phyloP scores from a whole-genome alignment of 2,797 vertebrate genomes.

The Oceanodroma leucorhoa region DNA sequence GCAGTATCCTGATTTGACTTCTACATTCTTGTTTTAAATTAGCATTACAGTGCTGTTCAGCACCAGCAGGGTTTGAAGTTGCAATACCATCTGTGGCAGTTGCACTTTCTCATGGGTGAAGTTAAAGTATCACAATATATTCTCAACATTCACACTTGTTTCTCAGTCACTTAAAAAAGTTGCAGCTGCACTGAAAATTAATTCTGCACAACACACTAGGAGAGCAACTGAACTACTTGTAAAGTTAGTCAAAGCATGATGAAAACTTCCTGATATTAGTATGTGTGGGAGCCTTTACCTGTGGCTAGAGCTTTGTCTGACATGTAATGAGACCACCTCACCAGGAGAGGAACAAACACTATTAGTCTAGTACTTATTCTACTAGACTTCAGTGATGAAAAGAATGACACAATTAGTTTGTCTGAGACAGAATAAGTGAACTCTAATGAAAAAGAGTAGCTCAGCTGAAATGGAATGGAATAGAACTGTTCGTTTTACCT shows the following conservation, averaged over 20 bases:
- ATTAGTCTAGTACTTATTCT: background rate
- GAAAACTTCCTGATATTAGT: background rate
- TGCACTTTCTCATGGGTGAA: background rate
- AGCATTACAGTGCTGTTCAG: background rate
- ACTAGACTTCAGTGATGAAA: background rate
- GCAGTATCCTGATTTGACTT: background rate
- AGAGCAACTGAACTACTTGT: background rate
- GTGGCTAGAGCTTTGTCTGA: background rate
- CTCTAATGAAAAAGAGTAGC: background rate
- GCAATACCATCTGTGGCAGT: background rate
- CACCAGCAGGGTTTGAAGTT: background rate
- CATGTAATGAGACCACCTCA: background rate
- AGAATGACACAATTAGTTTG: background rate
- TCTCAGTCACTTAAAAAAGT: background rate
- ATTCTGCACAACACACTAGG: background rate
- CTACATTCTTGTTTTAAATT: background rate
- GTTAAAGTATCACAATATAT: background rate
- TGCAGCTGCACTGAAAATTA: slow-evolving; percentile 22
- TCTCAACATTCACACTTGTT: slow-evolving; percentile 18
- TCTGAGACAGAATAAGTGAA: background rate
- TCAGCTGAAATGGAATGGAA: background rate
- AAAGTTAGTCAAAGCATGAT: background rate
- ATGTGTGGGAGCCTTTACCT: background rate
- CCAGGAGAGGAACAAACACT: background rate
- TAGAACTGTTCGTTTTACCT: background rate